These are phyloP conservation scores for Lepus timidus DNA, from an alignment of 2,113 vertebrate species.

Conservation along the genomic window DNA sequence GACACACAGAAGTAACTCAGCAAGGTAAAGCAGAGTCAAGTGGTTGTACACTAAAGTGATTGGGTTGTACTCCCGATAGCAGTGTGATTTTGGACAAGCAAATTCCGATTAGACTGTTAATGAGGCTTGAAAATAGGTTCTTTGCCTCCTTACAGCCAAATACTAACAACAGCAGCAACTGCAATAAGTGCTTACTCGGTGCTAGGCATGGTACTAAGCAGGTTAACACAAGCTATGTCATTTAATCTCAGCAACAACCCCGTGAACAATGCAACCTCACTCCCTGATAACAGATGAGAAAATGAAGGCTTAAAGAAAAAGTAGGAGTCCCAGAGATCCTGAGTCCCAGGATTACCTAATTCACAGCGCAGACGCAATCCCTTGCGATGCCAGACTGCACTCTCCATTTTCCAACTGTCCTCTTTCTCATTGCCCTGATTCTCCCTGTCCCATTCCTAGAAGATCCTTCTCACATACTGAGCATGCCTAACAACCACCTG, in stretches of 20 bases:
- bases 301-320: slow-evolving; percentile 4
- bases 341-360: not conserved
- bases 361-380: not conserved
- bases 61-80: not conserved
- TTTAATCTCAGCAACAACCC: not conserved
- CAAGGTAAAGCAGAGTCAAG: not conserved
- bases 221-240: not conserved
- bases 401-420: not conserved
- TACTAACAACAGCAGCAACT: not conserved
- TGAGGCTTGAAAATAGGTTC: not conserved
- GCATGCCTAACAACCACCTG: not conserved
- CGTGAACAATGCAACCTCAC: not conserved
- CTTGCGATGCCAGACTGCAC: not conserved
- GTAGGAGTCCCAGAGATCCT: not conserved
- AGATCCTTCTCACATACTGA: not conserved
- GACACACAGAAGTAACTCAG: not conserved
- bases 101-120: not conserved
- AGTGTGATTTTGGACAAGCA: not conserved
- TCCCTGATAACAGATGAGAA: not conserved
- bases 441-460: not conserved
- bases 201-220: not conserved
- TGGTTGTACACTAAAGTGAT: not conserved
- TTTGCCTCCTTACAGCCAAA: not conserved
- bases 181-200: not conserved
- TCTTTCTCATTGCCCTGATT: not conserved